Base-by-base conservation (phyloP, 2,888 invertebrate species). In the Chrysomela aeneicollis region DNA sequence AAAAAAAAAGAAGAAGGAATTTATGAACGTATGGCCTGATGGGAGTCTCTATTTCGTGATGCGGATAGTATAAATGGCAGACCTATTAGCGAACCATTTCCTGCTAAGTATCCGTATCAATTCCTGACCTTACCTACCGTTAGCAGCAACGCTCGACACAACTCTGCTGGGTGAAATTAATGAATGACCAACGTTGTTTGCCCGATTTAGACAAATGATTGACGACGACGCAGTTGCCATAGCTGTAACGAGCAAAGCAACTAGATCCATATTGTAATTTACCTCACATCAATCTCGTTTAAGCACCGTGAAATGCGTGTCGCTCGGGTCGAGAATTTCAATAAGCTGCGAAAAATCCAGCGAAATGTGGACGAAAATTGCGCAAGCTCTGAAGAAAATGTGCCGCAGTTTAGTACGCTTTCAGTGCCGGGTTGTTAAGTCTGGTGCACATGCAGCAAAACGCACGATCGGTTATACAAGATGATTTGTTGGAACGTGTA, bases 231-330 rank as follows among this genome's bases (percentile, higher is more conserved):
- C 50, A 53, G 54, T 62, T 59, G 51, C 59, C n/a, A 3, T 15
- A 42, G 37, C 42, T 9, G 66, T 59, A 62, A 60, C 60, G 49
- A 46, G 18, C 46, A 46, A 55, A 46, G 18, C 46, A 46, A 55
- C 66, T 51, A 63, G 63, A 63, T 66, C 63, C 62, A 60, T 57
- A 66, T 66, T 66, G 66, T 66, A 61, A 66, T 63, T 63, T 60
- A 66, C 63, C 54, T 60, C 55, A 63, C 66, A 66, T 66, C 66
- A 66, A 66, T 66, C 66, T 63, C 63, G 49, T 47, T 50, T 52
- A 30, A 46, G 26, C 26, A 55, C 46, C 57, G 37, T 57, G 30
- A 47, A 57, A 57, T 46, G 57, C 46, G 59, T 63, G 52, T 68
- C 65, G 65, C 49, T 26, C 22, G 26, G 6, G 35, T 35, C 35